These are phyloP conservation scores for Eumacrocentrus americanus DNA, from an alignment of 2,888 invertebrate species.

Conservation along the genomic window DNA sequence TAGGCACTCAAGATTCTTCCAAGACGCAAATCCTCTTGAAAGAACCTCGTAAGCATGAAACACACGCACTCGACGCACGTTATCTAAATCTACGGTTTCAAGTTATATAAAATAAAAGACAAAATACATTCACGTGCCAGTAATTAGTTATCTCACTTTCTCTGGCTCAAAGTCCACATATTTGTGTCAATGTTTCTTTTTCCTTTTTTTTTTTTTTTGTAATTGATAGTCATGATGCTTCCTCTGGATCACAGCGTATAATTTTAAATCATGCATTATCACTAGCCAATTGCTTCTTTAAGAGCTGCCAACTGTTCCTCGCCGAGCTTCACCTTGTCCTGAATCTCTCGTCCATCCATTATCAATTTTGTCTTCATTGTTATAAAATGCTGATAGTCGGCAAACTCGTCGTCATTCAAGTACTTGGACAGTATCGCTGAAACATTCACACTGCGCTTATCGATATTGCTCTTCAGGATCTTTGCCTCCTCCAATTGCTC, in stretches of 20 bases:
- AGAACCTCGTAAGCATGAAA: conserved; percentile 17
- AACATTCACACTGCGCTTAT: conserved; percentile 76
- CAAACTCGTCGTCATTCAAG: conserved; percentile 74
- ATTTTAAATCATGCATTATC: conserved; percentile 1
- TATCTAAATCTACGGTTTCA: not conserved
- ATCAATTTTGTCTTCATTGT: conserved; percentile 86
- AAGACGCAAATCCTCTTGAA: too few species aligned
- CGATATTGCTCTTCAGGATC: conserved; percentile 79
- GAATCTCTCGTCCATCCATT: conserved; percentile 80
- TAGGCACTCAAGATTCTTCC: conserved; percentile 50
- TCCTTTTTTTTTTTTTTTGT: not conserved
- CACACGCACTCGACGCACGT: not conserved
- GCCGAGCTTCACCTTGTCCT: conserved; percentile 81
- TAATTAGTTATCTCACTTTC: not conserved
- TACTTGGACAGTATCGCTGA: conserved; percentile 74
- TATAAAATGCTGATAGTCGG: conserved; percentile 83
- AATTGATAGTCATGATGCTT: conserved; percentile 1
- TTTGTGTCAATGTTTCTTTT: not conserved
- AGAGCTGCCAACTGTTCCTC: conserved; percentile 80
- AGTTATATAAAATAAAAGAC: not conserved
- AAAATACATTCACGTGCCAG: not conserved
- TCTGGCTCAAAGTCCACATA: not conserved
- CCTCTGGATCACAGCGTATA: conserved; percentile 36
- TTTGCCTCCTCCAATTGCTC: conserved; percentile 85
- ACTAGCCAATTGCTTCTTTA: conserved; percentile 66